Conservation (phyloP, 2,797 vertebrate genomes). For the Arctocebus calabarensis region DNA sequence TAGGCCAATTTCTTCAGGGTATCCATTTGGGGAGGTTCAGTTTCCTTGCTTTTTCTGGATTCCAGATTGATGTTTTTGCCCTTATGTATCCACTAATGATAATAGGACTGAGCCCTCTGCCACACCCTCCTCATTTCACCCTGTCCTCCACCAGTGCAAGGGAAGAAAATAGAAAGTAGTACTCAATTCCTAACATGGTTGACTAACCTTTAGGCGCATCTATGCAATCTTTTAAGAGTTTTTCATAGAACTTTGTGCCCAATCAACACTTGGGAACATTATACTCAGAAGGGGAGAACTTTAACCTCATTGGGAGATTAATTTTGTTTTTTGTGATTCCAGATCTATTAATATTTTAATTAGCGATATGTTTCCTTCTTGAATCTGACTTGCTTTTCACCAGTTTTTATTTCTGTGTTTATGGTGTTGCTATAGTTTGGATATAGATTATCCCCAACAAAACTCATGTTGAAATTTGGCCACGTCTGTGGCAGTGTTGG, state of each 20-base stretch:
- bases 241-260: neutral
- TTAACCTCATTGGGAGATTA: conserved; percentile 36
- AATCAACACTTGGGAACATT: conserved; percentile 28
- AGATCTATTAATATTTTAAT: conserved; percentile 53
- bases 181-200: neutral
- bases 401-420: conserved; percentile 54
- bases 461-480: neutral
- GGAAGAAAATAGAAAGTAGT: conserved; percentile 36
- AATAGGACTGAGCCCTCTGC: neutral
- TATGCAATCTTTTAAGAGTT: conserved; percentile 45
- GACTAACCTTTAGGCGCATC: conserved; percentile 15
- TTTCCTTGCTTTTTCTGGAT: neutral
- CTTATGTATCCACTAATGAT: neutral
- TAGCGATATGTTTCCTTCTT: conserved; percentile 29
- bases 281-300: conserved; percentile 1
- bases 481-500: neutral
- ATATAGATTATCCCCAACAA: neutral
- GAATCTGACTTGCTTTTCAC: conserved; percentile 51
- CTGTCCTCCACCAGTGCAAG: neutral
- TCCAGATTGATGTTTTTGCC: neutral
- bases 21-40: neutral
- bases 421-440: neutral
- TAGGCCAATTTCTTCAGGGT: conserved; percentile 50
- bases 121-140: neutral
- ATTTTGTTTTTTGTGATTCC: conserved; percentile 36